Base-by-base conservation (phyloP, 2,113 vertebrate species). In the Phalacrocorax carbo region DNA sequence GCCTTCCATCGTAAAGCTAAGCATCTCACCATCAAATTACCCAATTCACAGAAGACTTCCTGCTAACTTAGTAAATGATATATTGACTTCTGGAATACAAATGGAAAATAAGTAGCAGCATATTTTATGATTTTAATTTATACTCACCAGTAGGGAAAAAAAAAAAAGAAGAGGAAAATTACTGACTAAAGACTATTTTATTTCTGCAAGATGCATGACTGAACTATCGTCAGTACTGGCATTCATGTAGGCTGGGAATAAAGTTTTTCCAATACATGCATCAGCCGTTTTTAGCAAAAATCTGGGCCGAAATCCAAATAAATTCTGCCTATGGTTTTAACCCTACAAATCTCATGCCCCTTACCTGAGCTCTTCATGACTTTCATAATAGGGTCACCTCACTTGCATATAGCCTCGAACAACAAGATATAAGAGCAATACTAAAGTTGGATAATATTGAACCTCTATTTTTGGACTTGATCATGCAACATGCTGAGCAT, bases 271-370 rank as follows among this genome's bases (percentile, higher is more conserved):
- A 96, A 86, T 55, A 89, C 23, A 49, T 11, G 68, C 44, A 72
- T 26, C 69, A 94, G 57, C 25, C 62, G 58, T 58, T 94, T 93
- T 85, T 77, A 95, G 94, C 70, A 91, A 76, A 82, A 82, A 79
- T 73, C 86, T 62, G 81, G 77, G 83, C 54, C 0, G 0, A 93
- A 87, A 85, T 62, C 70, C 89, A 85, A 72, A 92, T 40, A 62
- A 96, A 88, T 66, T 66, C 84, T 93, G 80, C 57, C 58, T 76
- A 19, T 65, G 70, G 27, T 75, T 96, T 96, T 85, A 93, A 91
- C 84, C 51, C 77, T 29, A 72, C 46, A 46, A 79, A 92, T 46
- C 81, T 85, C 78, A 55, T 6, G 12, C 54, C 91, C 25, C 52
- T 89, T 42, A 88, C 77, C 40, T 49, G 85, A 81, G 70, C 69